These are phyloP conservation scores for Heteropelma amictum DNA, from an alignment of 2,888 invertebrate species.

Conservation along the genomic window DNA sequence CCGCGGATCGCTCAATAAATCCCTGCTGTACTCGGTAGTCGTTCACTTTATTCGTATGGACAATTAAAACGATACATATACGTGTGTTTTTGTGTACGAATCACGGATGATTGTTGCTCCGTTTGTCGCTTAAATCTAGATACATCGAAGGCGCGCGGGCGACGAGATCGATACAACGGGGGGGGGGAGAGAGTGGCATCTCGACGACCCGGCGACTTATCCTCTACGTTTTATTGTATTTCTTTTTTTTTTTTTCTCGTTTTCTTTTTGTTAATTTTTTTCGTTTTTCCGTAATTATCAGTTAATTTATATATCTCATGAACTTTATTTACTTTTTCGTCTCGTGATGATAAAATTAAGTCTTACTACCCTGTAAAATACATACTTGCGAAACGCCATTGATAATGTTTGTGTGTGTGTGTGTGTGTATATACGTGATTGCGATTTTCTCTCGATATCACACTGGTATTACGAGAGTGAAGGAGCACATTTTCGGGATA, in stretches of 20 bases:
- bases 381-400: conserved; percentile 72
- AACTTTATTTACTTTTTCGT: no score
- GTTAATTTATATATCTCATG: conserved; percentile 21
- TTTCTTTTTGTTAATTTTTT: conserved; percentile 47
- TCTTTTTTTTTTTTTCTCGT: conserved; percentile 32
- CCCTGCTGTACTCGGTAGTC: conserved; percentile 24
- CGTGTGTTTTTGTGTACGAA: conserved; percentile 72
- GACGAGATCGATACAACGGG: conserved; percentile 48
- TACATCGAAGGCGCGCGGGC: conserved; percentile 70
- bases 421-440: conserved; percentile 65
- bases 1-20: no score
- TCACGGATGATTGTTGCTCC: conserved; percentile 63
- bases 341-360: conserved; percentile 71
- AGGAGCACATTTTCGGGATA: background rate
- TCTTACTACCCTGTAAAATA: conserved; percentile 76
- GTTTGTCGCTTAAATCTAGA: conserved; percentile 70
- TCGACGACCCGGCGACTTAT: conserved; percentile 53
- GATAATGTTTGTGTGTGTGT: conserved; percentile 66
- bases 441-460: conserved; percentile 57
- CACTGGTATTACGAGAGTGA: background rate
- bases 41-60: conserved; percentile 66
- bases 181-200: conserved; percentile 46
- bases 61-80: conserved; percentile 76
- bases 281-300: conserved; percentile 8
- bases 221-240: conserved; percentile 46